Conservation (phyloP, 2,888 invertebrate species). For the Colostygia pectinataria region DNA sequence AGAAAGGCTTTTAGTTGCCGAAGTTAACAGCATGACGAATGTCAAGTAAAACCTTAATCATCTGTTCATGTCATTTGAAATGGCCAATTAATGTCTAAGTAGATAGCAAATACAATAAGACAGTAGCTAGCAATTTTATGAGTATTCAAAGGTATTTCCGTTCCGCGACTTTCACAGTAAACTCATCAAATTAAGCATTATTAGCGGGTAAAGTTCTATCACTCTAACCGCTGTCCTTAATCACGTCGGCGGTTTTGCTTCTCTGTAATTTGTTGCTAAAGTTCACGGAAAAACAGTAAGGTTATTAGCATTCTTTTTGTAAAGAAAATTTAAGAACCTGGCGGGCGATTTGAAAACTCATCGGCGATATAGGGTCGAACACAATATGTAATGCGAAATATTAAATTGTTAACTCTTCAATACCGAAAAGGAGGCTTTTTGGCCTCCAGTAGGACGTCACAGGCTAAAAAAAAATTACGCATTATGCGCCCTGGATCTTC, state of each 20-base stretch:
- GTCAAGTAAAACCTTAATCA: not conserved
- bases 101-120: slow-evolving; percentile 6
- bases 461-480: no score
- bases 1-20: no score
- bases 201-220: slow-evolving; percentile 37
- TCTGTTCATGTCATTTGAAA: not conserved
- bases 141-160: slow-evolving; percentile 18
- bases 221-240: slow-evolving; percentile 34
- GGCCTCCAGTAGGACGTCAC: no score
- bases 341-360: no score
- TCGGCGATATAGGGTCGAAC: no score
- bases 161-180: slow-evolving; percentile 45
- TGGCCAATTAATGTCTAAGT: not conserved
- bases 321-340: slow-evolving; percentile 1
- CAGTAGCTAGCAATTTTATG: slow-evolving; percentile 16
- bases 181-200: slow-evolving; percentile 57
- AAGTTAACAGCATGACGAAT: no score
- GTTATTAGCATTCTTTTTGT: slow-evolving; percentile 21
- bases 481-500: no score
- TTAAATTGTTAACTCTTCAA: no score
- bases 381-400: no score
- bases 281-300: slow-evolving; percentile 20
- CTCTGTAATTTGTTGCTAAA: slow-evolving; percentile 25
- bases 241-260: slow-evolving; percentile 40
- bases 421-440: no score